Base-by-base conservation (phyloP, 2,888 invertebrate genomes). In the Phytoseiulus persimilis region DNA sequence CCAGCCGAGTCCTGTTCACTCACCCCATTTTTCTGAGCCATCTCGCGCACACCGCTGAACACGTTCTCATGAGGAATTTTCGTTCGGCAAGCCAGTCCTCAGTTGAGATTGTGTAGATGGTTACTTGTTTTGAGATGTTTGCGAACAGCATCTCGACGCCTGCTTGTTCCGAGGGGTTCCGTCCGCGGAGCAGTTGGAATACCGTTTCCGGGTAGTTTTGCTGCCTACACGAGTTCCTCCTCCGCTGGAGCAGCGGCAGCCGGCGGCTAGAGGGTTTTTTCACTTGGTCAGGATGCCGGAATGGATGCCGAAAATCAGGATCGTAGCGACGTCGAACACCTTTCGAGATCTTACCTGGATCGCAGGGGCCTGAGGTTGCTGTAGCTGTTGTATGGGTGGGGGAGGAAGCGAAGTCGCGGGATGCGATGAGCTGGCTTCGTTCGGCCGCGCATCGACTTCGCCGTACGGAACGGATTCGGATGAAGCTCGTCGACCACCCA, bases 401-500 rank as follows among this genome's bases (percentile, higher is more conserved):
- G 65, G 65, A 65, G 65, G 65, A 23, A 65, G 65, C 65, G 65
- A 65, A 65, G 23, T 65, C 28, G 65, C 65, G 65, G 65, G 65
- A 18, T 65, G 65, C 18, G 65, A 65, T 2, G 28, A 65, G 18
- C 23, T 65, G 23, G 65, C 23, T 28, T 65, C 65, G 28, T 65
- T 65, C 28, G 65, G 65, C 28, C 65, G 65, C 5, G 32, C 90
- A 39, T 32, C 46, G 89, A 83, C 90, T 39, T 84, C 83, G 28
- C 87, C 90, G 9, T 83, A 87, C 32, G 83, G 83, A n/a, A 90
- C 83, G 32, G 46, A 83, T 89, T 46, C 90, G 89, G 46, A 46
- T 89, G 83, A 46, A 18, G 83, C 90, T 32, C 83, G 90, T 11
- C 46, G 90, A 0, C 83, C 90, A 31, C 83, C 83, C n/a, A 89